phyloP scores from a whole-genome alignment of 2,888 invertebrate species.

The Spilarctia lutea region DNA sequence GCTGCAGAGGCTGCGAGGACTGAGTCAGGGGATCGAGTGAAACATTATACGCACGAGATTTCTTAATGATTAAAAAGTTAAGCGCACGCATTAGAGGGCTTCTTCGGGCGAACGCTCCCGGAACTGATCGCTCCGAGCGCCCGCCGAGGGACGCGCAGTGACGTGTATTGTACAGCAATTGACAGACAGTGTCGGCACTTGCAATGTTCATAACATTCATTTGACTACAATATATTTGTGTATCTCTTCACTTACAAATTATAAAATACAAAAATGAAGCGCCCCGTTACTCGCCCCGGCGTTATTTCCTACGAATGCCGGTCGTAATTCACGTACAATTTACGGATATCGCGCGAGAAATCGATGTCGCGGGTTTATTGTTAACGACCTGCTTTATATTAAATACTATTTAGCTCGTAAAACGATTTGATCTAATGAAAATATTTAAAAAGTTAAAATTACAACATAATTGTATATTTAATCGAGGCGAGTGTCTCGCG shows the following conservation, averaged over 20 bases:
- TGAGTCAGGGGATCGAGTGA: neutral
- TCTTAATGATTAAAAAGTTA: neutral
- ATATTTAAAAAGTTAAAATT: neutral
- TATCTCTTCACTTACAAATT: neutral
- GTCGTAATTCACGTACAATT: neutral
- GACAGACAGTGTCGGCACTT: constrained; percentile 8
- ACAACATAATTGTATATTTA: neutral
- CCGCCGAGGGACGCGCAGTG: no score
- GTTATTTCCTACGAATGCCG: neutral
- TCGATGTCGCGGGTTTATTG: neutral
- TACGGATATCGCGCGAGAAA: neutral
- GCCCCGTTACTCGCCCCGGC: neutral
- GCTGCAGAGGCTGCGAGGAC: neutral
- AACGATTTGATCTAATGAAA: neutral
- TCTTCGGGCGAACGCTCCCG: no score
- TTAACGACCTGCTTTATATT: neutral
- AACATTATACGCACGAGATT: neutral
- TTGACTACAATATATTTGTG: neutral
- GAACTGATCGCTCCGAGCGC: no score
- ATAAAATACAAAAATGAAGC: neutral
- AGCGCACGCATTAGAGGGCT: neutral
- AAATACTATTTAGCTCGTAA: neutral
- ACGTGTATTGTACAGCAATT: constrained; percentile 7
- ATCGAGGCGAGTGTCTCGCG: neutral
- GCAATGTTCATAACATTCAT: constrained; percentile 1